Conservation (phyloP, 2,797 vertebrate genomes). For the Sylvia borin region DNA sequence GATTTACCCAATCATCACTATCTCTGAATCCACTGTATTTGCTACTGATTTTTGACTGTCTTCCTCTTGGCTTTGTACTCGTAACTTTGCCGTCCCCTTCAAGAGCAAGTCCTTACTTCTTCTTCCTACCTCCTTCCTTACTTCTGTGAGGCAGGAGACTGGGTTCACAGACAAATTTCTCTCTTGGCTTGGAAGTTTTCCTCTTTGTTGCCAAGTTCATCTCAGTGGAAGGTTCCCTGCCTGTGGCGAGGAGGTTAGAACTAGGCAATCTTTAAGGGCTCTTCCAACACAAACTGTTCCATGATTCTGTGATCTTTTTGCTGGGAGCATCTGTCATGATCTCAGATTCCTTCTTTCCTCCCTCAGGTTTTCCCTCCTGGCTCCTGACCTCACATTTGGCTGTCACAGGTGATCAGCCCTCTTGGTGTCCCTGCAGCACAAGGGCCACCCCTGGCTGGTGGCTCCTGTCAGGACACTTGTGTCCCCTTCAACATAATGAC, state of each 20-base stretch:
- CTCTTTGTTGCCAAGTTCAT: background rate
- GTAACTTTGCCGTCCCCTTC: background rate
- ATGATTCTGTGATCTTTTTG: background rate
- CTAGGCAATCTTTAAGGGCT: background rate
- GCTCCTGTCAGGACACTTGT: background rate
- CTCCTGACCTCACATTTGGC: background rate
- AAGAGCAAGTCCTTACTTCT: background rate
- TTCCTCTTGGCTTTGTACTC: background rate
- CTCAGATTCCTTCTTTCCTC: background rate
- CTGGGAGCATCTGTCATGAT: background rate
- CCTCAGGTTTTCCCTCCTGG: background rate
- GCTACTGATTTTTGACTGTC: background rate
- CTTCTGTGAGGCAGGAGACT: background rate
- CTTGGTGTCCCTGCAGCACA: rapidly evolving
- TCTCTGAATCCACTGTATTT: background rate
- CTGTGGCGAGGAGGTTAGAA: background rate
- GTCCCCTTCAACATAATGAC: background rate
- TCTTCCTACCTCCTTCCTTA: no score
- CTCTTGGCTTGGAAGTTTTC: background rate
- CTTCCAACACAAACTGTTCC: background rate
- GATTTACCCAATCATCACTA: background rate
- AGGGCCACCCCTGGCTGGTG: background rate
- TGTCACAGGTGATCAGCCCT: background rate
- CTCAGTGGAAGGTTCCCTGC: background rate
- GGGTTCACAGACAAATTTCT: background rate